phyloP scores from a whole-genome alignment of 2,113 vertebrate genomes.

The Camelus dromedarius region DNA sequence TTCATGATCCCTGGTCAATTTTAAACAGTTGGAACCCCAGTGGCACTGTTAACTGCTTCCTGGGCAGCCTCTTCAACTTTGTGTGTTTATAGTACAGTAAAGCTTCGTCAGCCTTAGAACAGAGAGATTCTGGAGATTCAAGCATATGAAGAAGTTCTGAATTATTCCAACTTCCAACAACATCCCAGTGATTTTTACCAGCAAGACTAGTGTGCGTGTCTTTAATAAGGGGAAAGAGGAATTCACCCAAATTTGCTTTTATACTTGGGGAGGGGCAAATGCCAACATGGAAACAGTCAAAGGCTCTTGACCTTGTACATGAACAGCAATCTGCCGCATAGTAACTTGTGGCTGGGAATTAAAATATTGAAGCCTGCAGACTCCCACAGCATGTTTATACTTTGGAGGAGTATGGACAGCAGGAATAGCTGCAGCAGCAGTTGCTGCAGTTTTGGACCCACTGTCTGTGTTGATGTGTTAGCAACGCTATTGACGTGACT shows the following conservation, averaged over 20 bases:
- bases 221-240: constrained; percentile 98
- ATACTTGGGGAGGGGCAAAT: constrained; percentile 98
- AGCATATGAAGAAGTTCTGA: constrained; percentile 94
- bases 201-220: constrained; percentile 98
- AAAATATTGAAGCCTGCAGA: constrained; percentile 95
- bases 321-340: constrained; percentile 97
- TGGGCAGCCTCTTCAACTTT: constrained; percentile 99
- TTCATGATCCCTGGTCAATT: constrained; percentile 89
- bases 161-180: constrained; percentile 91
- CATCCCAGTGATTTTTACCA: constrained; percentile 99
- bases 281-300: constrained; percentile 99
- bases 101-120: constrained; percentile 99
- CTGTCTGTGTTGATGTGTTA: constrained; percentile 93
- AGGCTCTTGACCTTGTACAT: constrained; percentile 99
- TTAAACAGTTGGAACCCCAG: constrained; percentile 97
- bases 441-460: constrained; percentile 92
- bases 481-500: constrained; percentile 95
- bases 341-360: constrained; percentile 93
- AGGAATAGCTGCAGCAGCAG: constrained; percentile 92
- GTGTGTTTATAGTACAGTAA: constrained; percentile 99
- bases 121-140: constrained; percentile 98
- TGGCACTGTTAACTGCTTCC: constrained; percentile 95
- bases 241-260: constrained; percentile 99
- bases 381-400: constrained; percentile 94
- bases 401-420: constrained; percentile 93